A percentile compares a stretch with the other conserved stretches of the same genome.
Conservation (phyloP, 2,888 invertebrate species). For the Malthinus flaveolus region DNA sequence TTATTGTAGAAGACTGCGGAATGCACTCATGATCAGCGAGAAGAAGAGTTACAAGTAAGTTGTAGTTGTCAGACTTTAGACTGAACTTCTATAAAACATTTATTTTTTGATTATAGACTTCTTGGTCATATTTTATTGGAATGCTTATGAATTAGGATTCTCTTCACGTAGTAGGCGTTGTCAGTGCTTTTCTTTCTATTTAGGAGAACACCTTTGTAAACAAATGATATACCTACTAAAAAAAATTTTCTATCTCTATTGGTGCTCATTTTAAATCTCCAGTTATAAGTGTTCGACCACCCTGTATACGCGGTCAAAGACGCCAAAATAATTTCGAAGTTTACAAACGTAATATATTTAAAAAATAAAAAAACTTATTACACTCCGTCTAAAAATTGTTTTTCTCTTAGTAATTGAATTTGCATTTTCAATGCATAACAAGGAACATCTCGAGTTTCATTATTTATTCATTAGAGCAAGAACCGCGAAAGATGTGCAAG, state of each 20-base stretch:
- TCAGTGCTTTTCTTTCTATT: too few relatives aligned
- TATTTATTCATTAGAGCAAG: slow-evolving; percentile 25
- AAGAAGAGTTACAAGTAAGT: too few relatives aligned
- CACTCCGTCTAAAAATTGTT: slow-evolving; percentile 10
- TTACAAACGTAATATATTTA: background rate
- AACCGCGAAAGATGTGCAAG: slow-evolving; percentile 9
- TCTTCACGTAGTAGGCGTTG: too few relatives aligned
- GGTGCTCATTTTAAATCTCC: too few relatives aligned
- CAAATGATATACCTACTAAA: too few relatives aligned
- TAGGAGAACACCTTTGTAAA: too few relatives aligned
- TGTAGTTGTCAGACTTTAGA: too few relatives aligned
- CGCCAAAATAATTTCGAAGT: background rate
- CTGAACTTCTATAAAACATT: too few relatives aligned
- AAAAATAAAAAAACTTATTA: background rate
- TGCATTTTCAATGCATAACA: slow-evolving; percentile 18
- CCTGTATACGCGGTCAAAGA: background rate
- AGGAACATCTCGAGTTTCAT: slow-evolving; percentile 14
- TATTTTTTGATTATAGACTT: too few relatives aligned
- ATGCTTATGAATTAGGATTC: slow-evolving; percentile 96
- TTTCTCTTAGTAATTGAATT: slow-evolving; percentile 19
- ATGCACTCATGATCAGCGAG: too few relatives aligned
- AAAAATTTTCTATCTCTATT: too few relatives aligned
- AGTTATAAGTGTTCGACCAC: background rate
- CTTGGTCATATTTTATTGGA: slow-evolving; percentile 97
- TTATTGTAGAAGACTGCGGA: too few relatives aligned